A percentile compares a stretch with the other conserved stretches of the same genome.
Evolutionary conservation across 37 sponge, comb jelly and placozoan species (phyloP).

Genomic region (Halichondria panicea): DNA sequence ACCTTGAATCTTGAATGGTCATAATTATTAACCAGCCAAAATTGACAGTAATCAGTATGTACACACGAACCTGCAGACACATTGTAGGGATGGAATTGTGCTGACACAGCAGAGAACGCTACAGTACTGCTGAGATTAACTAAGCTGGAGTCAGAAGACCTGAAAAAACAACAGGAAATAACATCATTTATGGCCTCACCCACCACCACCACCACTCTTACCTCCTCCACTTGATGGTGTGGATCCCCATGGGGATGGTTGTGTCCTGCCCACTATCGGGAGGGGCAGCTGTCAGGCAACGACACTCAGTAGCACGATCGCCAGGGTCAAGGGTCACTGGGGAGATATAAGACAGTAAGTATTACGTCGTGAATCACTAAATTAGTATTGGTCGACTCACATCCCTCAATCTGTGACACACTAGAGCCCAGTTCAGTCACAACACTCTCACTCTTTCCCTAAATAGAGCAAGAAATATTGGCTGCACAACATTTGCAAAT

Average conservation of each 20-base stretch:
- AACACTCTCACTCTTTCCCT: neutral
- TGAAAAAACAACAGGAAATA: neutral
- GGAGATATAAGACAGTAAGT: neutral
- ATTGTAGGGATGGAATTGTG: slow-evolving; percentile 8
- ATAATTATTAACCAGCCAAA: neutral
- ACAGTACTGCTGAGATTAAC: slow-evolving; percentile 8
- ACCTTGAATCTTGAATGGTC: neutral
- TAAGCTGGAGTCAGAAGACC: neutral
- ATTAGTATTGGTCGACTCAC: slow-evolving; percentile 6
- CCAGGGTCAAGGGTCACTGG: slow-evolving; percentile 45
- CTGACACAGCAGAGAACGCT: slow-evolving; percentile 25
- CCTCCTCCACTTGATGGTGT: slow-evolving; percentile 44
- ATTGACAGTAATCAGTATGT: neutral
- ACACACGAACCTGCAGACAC: slow-evolving; percentile 32
- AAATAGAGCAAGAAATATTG: neutral
- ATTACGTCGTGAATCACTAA: neutral
- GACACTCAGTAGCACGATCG: slow-evolving; percentile 37
- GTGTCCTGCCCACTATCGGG: neutral
- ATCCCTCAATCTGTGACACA: slow-evolving; percentile 17
- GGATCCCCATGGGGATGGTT: slow-evolving; percentile 30
- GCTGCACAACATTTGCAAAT: no score
- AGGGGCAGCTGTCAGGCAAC: slow-evolving; percentile 14
- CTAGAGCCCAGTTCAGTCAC: neutral
- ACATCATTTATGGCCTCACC: neutral
- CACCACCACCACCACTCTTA: no score